These are phyloP conservation scores for Holothuria scabra DNA, from an alignment of 53 echinoderm and acorn worm species.

Conservation along the genomic window DNA sequence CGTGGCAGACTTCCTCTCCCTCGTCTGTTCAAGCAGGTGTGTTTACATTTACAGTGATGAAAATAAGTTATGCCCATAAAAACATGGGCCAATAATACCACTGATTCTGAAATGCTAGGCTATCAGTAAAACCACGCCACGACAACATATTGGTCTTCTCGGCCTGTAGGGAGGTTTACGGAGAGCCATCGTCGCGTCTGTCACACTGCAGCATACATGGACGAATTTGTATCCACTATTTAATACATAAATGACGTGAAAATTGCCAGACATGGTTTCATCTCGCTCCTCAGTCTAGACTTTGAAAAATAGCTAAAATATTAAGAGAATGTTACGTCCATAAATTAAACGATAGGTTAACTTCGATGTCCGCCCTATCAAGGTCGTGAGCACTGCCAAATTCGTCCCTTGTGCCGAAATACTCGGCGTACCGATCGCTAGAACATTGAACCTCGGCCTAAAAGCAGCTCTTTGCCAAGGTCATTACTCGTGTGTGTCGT, in stretches of 20 bases:
- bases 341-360: slow-evolving; percentile 33
- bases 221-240: no score
- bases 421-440: slow-evolving; percentile 28
- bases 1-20: background rate
- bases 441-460: slow-evolving; percentile 46
- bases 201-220: no score
- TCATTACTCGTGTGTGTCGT: slow-evolving; percentile 31
- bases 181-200: no score
- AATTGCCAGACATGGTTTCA: no score
- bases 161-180: no score
- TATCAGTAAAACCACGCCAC: no score
- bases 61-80: slow-evolving; percentile 4
- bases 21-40: slow-evolving; percentile 20
- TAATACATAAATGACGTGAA: no score
- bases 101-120: no score
- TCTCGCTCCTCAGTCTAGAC: no score
- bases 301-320: background rate
- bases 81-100: background rate
- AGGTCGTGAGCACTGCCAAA: slow-evolving; percentile 23
- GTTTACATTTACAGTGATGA: slow-evolving; percentile 4
- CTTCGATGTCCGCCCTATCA: slow-evolving; percentile 20
- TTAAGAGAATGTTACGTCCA: background rate
- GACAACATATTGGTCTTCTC: no score
- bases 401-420: background rate
- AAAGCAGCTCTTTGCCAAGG: slow-evolving; percentile 34